phyloP scores from a whole-genome alignment of 2,888 invertebrate species.

The Taphrorychus bicolor region DNA sequence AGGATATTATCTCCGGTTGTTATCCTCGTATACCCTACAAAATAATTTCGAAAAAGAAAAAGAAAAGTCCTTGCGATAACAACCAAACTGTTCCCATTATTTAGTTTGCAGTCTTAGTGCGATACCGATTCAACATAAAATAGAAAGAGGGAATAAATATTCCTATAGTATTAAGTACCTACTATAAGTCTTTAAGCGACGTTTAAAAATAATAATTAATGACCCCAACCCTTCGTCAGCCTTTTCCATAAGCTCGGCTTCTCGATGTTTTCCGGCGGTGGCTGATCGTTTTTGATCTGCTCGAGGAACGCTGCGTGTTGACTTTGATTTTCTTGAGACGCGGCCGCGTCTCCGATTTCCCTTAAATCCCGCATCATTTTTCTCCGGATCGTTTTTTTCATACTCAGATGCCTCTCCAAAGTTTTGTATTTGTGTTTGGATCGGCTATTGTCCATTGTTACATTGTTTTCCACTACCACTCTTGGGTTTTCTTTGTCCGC shows the following conservation, averaged over 20 bases:
- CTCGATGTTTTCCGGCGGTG: conserved; percentile 59
- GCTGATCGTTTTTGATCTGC: conserved; percentile 59
- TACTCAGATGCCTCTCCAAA: conserved; percentile 80
- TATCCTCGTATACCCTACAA: no score
- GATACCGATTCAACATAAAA: no score
- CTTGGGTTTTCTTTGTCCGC: conserved; percentile 59
- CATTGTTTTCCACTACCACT: conserved; percentile 61
- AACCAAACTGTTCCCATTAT: no score
- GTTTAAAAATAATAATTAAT: conserved; percentile 43
- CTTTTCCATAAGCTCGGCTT: conserved; percentile 61
- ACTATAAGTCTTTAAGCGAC: no score
- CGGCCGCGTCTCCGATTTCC: conserved; percentile 64
- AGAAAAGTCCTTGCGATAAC: no score
- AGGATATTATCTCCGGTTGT: no score
- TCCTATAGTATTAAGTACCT: no score
- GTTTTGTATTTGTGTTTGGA: conserved; percentile 78
- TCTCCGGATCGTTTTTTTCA: conserved; percentile 86
- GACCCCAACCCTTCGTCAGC: conserved; percentile 59
- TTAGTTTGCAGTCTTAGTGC: no score
- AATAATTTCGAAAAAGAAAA: no score
- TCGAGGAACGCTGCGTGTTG: conserved; percentile 57
- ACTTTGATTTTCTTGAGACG: conserved; percentile 47
- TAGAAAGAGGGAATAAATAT: no score
- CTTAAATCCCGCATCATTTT: conserved; percentile 85
- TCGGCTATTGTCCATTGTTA: conserved; percentile 57